Conservation (phyloP, 2,888 invertebrate species). For the Agrotis ipsilon region DNA sequence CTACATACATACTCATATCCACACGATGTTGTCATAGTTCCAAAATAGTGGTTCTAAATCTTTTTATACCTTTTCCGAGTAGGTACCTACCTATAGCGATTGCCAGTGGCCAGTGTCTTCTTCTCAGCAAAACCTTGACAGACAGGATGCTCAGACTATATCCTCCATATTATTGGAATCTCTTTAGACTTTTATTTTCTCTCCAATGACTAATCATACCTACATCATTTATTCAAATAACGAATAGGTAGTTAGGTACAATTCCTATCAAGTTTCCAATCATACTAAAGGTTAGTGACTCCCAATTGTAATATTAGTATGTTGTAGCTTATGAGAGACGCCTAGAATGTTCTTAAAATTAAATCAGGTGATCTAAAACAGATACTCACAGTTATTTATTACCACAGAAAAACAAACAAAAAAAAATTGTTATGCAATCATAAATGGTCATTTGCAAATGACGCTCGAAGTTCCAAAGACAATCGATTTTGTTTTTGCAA, state of each 20-base stretch:
- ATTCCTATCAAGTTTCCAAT: constrained; percentile 8
- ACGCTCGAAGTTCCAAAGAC: constrained; percentile 10
- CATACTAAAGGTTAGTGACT: constrained; percentile 13
- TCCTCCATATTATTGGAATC: neutral
- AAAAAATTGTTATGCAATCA: constrained; percentile 3
- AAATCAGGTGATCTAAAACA: neutral
- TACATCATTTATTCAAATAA: no score
- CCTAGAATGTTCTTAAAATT: constrained; percentile 1
- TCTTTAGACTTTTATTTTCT: neutral
- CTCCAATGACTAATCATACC: no score
- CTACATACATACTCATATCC: neutral
- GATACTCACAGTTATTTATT: neutral
- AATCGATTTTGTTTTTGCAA: neutral
- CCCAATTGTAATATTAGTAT: constrained; percentile 1
- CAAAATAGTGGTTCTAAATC: neutral
- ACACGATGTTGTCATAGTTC: neutral
- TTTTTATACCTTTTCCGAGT: neutral
- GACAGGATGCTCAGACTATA: neutral
- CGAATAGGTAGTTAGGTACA: no score
- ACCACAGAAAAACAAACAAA: neutral
- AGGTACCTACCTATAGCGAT: neutral
- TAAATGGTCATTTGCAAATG: constrained; percentile 8
- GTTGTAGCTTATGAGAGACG: neutral
- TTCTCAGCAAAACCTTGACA: neutral
- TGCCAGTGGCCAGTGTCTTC: neutral